These are phyloP conservation scores for Rosalia funebris DNA, from an alignment of 2,888 invertebrate species.

Conservation along the genomic window DNA sequence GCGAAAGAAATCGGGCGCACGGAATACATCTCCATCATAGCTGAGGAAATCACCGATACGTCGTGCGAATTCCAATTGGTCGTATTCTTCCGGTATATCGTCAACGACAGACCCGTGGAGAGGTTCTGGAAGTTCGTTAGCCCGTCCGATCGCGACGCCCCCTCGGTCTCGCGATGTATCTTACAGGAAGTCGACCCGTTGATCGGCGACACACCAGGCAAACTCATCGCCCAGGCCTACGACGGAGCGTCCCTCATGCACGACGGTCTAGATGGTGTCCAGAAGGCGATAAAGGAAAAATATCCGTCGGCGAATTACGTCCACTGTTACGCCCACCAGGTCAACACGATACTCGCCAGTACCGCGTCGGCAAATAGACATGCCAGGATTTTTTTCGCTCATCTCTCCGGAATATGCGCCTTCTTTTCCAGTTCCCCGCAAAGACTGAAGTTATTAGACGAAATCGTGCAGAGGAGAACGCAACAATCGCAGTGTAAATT, in stretches of 20 bases:
- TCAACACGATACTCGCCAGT: not conserved
- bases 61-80: slow-evolving; percentile 2
- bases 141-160: slow-evolving; percentile 33
- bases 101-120: not conserved
- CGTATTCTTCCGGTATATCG: slow-evolving; percentile 3
- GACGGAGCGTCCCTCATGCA: slow-evolving; percentile 14
- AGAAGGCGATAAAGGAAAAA: not conserved
- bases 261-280: not conserved
- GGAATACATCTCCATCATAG: slow-evolving; percentile 30
- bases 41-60: slow-evolving; percentile 41
- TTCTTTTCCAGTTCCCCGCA: not conserved
- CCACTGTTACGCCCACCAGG: not conserved
- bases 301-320: not conserved
- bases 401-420: not conserved
- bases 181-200: slow-evolving; percentile 25
- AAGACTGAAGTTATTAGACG: not conserved
- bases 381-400: not conserved
- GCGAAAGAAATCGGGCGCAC: slow-evolving; percentile 9
- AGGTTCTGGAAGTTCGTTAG: slow-evolving; percentile 4
- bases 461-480: not conserved
- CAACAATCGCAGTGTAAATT: not conserved
- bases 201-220: slow-evolving; percentile 26
- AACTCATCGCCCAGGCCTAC: slow-evolving; percentile 46
- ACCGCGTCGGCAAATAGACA: not conserved
- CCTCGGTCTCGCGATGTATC: slow-evolving; percentile 29